Evolutionary conservation across 2,797 vertebrate species (phyloP).

Genomic region (Loriculus beryllinus): DNA sequence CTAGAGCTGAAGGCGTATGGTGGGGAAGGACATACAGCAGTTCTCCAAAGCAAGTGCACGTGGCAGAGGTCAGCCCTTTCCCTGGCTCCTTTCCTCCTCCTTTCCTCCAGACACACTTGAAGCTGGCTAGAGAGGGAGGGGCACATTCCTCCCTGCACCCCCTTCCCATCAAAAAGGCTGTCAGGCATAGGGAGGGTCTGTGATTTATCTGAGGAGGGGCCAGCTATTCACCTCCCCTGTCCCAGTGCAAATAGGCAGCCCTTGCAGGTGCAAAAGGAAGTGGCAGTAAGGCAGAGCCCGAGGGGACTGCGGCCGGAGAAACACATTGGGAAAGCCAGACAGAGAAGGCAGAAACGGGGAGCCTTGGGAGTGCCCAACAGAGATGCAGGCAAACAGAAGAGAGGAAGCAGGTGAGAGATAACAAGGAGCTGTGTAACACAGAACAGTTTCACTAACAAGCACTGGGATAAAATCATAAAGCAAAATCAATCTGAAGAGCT

Average conservation of each 20-base stretch:
- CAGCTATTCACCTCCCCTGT: neutral
- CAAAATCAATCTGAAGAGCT: neutral
- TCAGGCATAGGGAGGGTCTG: neutral
- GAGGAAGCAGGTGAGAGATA: neutral
- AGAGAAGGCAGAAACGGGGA: neutral
- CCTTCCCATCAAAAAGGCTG: neutral
- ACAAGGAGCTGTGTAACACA: neutral
- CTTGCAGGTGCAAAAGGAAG: conserved; percentile 23
- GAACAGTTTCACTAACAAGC: neutral
- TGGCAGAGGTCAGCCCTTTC: neutral
- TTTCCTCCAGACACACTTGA: neutral
- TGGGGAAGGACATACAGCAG: neutral
- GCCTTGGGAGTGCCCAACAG: neutral
- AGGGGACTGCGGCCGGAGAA: neutral
- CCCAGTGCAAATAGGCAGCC: conserved; percentile 8
- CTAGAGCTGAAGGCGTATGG: neutral
- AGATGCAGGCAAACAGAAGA: neutral
- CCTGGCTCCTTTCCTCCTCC: neutral
- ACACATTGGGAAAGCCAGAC: neutral
- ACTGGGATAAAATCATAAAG: neutral
- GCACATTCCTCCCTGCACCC: neutral
- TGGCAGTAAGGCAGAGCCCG: neutral
- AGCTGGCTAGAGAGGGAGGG: neutral
- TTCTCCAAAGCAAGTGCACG: neutral
- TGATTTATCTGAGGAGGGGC: conserved; percentile 24